Conservation (phyloP, 2,113 vertebrate genomes). For the Dipodomys ordii region DNA sequence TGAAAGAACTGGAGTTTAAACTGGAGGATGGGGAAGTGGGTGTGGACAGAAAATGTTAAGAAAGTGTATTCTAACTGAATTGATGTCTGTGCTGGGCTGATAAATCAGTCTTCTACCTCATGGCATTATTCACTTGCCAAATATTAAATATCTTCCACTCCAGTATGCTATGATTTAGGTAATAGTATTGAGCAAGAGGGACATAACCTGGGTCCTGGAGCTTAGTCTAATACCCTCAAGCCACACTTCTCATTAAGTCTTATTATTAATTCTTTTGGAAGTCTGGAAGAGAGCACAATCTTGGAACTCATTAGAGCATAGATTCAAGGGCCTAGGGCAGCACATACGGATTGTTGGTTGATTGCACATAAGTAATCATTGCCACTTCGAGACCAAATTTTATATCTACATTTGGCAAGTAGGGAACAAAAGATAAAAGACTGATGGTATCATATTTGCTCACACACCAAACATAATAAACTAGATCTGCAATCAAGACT, state of each 20-base stretch:
- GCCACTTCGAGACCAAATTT: not conserved
- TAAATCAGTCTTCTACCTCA: not conserved
- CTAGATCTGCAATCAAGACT: not conserved
- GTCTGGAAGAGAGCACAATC: not conserved
- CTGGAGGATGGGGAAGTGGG: not conserved
- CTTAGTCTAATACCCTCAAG: not conserved
- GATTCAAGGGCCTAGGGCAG: not conserved
- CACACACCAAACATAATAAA: not conserved
- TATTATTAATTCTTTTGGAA: not conserved
- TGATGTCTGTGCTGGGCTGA: not conserved
- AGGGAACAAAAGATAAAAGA: not conserved
- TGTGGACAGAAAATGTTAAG: not conserved
- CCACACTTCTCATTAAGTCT: not conserved
- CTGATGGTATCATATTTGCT: not conserved
- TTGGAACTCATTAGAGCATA: not conserved
- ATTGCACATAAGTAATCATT: not conserved
- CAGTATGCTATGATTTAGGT: not conserved
- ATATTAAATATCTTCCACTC: not conserved
- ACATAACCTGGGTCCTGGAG: not conserved
- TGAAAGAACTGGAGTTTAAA: no score
- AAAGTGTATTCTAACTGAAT: not conserved
- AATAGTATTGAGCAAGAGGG: not conserved
- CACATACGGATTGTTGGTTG: not conserved
- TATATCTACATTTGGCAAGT: not conserved
- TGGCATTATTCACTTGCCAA: slow-evolving; percentile 20